Percentiles rank a stretch among this genome's conserved stretches.
phyloP scores from a whole-genome alignment of 2,113 vertebrate species.

The Chaenocephalus aceratus region DNA sequence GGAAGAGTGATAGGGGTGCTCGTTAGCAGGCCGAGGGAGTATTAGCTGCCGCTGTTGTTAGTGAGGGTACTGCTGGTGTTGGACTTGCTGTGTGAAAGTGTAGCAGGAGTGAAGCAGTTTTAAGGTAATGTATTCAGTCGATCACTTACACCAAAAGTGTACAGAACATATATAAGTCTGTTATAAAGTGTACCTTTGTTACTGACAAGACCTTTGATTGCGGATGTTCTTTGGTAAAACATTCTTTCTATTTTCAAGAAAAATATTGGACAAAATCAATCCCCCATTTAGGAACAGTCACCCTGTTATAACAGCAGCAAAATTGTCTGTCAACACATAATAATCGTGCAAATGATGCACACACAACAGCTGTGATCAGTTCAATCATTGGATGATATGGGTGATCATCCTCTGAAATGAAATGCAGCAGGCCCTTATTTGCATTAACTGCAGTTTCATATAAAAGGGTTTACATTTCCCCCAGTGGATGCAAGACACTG shows the following conservation, averaged over 20 bases:
- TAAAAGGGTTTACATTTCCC: not conserved
- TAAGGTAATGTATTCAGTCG: not conserved
- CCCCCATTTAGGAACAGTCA: not conserved
- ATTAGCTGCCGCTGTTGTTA: constrained; percentile 47
- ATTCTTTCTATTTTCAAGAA: constrained; percentile 1
- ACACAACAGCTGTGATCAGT: not conserved
- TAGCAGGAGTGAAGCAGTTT: not conserved
- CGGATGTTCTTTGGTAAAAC: not conserved
- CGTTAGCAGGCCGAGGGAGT: constrained; percentile 56
- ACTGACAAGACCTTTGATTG: not conserved
- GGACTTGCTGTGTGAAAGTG: constrained; percentile 11
- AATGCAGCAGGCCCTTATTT: not conserved
- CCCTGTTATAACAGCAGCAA: not conserved
- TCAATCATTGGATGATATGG: not conserved
- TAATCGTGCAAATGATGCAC: not conserved
- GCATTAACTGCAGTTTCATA: not conserved
- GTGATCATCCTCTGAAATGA: not conserved
- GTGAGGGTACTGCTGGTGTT: constrained; percentile 21
- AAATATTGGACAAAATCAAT: not conserved
- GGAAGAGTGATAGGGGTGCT: constrained; percentile 61
- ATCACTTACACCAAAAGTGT: not conserved
- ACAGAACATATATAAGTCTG: not conserved
- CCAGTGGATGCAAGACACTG: not conserved
- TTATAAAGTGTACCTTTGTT: not conserved
- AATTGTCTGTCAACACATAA: constrained; percentile 7